A percentile compares a stretch with the other conserved stretches of the same genome.
Evolutionary conservation across 2,797 vertebrate genomes (phyloP).

Genomic region (Clarias platycephalus): DNA sequence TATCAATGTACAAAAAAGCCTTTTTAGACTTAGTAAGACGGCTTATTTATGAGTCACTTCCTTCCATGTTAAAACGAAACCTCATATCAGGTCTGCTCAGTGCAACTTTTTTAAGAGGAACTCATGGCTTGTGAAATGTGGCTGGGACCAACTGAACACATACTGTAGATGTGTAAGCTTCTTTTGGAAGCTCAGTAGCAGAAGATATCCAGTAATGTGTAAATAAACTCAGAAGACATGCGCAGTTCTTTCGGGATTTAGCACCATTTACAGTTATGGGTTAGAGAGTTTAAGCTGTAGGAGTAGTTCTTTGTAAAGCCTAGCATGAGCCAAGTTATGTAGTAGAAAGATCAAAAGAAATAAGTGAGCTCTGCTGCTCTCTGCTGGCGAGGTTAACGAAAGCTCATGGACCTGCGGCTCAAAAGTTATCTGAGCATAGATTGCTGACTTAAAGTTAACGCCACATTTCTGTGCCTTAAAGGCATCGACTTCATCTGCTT

Average conservation of each 20-base stretch:
- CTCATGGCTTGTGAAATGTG: background rate
- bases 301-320: background rate
- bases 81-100: conserved; percentile 45
- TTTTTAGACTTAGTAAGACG: background rate
- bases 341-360: background rate
- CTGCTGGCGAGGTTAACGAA: conserved; percentile 27
- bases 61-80: conserved; percentile 9
- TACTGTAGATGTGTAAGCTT: background rate
- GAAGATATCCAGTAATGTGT: background rate
- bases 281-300: background rate
- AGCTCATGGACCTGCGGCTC: too few species aligned
- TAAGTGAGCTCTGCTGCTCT: conserved; percentile 37
- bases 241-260: background rate
- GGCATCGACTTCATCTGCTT: background rate
- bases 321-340: background rate
- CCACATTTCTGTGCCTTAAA: background rate
- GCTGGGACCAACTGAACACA: background rate
- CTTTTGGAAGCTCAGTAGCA: background rate
- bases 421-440: background rate
- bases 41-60: conserved; percentile 4
- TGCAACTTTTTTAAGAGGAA: conserved; percentile 36
- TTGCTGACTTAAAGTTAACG: background rate
- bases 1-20: background rate
- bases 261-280: background rate
- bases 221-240: background rate